phyloP scores from a whole-genome alignment of 2,797 vertebrate species.

The Argya squamiceps region DNA sequence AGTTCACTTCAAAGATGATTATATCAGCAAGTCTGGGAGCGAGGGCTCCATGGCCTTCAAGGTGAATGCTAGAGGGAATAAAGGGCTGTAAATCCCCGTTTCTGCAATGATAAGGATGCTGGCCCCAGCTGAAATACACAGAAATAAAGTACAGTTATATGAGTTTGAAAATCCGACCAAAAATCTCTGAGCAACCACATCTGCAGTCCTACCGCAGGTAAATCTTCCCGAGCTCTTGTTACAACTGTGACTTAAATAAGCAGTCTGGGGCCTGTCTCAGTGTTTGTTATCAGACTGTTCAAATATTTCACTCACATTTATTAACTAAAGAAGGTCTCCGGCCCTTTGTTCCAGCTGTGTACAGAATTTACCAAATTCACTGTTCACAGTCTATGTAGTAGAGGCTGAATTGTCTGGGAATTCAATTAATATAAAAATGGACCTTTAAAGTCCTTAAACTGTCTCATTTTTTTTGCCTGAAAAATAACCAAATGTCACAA shows the following conservation, averaged over 20 bases:
- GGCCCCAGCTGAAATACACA: not conserved
- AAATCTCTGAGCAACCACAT: slow-evolving; percentile 3
- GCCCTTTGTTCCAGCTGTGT: not conserved
- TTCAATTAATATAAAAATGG: not conserved
- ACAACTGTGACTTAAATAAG: not conserved
- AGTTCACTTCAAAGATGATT: slow-evolving; percentile 42
- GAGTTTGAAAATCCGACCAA: slow-evolving; percentile 2
- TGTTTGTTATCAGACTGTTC: slow-evolving; percentile 5
- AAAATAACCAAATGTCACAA: not conserved
- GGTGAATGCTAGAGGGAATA: slow-evolving; percentile 22
- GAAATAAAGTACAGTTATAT: slow-evolving; percentile 4
- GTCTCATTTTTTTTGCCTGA: not conserved
- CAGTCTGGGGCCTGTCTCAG: not conserved
- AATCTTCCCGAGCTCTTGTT: slow-evolving; percentile 2
- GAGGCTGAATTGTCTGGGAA: not conserved
- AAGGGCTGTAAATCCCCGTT: slow-evolving; percentile 24
- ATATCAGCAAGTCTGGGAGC: not conserved
- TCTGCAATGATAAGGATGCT: not conserved
- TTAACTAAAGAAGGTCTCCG: not conserved
- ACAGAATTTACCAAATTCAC: not conserved
- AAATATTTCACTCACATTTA: not conserved
- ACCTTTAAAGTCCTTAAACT: not conserved
- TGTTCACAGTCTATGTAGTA: not conserved
- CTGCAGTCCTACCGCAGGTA: slow-evolving; percentile 27
- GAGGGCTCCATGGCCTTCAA: not conserved